phyloP scores from a whole-genome alignment of 2,888 invertebrate species.

The Microplitis manilae region DNA sequence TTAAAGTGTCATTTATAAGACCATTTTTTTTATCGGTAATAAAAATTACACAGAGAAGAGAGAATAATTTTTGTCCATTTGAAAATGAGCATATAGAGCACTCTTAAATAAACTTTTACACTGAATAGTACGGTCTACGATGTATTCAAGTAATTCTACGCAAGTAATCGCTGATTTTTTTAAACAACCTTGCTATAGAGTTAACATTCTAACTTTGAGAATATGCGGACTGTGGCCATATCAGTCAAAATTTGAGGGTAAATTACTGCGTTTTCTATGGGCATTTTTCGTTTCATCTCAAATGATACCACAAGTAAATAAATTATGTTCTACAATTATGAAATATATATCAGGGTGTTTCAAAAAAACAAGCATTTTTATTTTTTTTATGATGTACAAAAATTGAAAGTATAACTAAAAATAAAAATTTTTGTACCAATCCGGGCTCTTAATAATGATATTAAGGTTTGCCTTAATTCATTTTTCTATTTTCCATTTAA shows the following conservation, averaged over 20 bases:
- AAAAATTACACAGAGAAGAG: too few relatives aligned
- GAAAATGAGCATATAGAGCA: not conserved
- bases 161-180: slow-evolving; percentile 5
- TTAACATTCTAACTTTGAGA: slow-evolving; percentile 15
- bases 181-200: slow-evolving; percentile 11
- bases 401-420: too few relatives aligned
- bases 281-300: not conserved
- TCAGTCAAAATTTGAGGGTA: slow-evolving; percentile 13
- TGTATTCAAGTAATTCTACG: too few relatives aligned
- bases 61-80: not conserved
- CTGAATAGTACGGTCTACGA: not conserved
- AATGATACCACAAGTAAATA: slow-evolving; percentile 28
- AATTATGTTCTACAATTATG: not conserved
- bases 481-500: too few relatives aligned
- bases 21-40: too few relatives aligned
- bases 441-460: too few relatives aligned
- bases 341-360: too few relatives aligned
- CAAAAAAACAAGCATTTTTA: too few relatives aligned
- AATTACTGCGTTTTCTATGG: not conserved
- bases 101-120: not conserved
- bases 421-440: too few relatives aligned
- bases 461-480: too few relatives aligned
- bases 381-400: too few relatives aligned
- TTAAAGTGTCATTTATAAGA: too few relatives aligned
- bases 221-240: slow-evolving; percentile 24